Evolutionary conservation across 1,140 invertebrate species (phyloP).

Genomic region (Diorhabda elongata): DNA sequence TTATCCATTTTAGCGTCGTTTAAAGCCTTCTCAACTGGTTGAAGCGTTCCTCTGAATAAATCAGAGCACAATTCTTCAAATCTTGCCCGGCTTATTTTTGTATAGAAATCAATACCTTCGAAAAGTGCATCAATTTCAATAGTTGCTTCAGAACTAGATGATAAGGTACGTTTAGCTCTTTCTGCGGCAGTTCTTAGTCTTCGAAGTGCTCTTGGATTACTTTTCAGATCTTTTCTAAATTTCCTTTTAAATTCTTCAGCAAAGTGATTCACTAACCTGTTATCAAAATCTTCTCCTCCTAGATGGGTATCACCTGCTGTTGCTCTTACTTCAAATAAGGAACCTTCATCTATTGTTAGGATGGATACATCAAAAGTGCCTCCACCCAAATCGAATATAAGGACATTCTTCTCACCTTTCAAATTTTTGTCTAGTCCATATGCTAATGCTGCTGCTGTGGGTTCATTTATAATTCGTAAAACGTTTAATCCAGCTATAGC

Average conservation of each 20-base stretch:
- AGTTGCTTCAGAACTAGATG: constrained; percentile 51
- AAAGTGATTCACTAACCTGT: constrained; percentile 66
- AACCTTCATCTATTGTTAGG: constrained; percentile 65
- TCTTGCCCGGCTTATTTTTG: constrained; percentile 54
- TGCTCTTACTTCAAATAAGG: constrained; percentile 64
- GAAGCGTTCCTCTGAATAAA: constrained; percentile 52
- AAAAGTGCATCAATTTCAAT: constrained; percentile 53
- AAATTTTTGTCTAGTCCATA: constrained; percentile 69
- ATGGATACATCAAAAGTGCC: constrained; percentile 67
- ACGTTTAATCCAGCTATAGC: constrained; percentile 58
- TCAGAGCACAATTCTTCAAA: constrained; percentile 55
- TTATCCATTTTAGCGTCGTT: constrained; percentile 67
- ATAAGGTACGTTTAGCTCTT: constrained; percentile 52
- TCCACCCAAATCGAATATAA: constrained; percentile 55
- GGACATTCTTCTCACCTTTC: constrained; percentile 51
- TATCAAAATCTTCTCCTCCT: constrained; percentile 75
- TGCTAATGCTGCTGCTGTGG: constrained; percentile 71
- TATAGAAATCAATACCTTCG: constrained; percentile 52
- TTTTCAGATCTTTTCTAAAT: constrained; percentile 50
- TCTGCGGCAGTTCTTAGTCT: constrained; percentile 72
- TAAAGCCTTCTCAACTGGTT: constrained; percentile 59
- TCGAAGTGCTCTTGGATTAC: constrained; percentile 51
- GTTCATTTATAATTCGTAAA: constrained; percentile 56
- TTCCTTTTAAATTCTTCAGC: constrained; percentile 52
- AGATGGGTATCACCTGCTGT: constrained; percentile 59